These are phyloP conservation scores for Epizoanthus ramosus DNA, from an alignment of 92 coral and sea anemone genomes.

Conservation along the genomic window DNA sequence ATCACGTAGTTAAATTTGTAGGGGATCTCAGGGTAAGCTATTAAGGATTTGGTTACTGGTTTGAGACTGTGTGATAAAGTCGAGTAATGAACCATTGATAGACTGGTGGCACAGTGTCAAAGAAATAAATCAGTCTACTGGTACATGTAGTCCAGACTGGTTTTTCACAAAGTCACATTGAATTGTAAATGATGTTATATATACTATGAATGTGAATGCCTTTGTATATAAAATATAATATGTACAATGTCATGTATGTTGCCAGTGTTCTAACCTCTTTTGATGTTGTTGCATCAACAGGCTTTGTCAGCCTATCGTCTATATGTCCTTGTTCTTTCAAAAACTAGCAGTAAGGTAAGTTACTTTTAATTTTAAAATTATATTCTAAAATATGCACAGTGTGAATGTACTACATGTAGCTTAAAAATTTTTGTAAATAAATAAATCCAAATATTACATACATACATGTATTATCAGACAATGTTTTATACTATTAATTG, in stretches of 20 bases:
- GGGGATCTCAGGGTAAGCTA: neutral
- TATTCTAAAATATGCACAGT: neutral
- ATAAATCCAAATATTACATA: no score
- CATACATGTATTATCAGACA: no score
- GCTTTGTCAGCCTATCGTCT: conserved; percentile 76
- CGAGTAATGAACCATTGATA: neutral
- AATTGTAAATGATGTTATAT: neutral
- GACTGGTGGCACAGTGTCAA: neutral
- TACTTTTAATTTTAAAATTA: neutral
- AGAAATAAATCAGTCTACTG: neutral
- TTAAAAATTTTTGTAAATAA: no score
- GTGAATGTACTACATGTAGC: no score
- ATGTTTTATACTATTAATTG: no score
- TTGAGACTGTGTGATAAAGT: no score
- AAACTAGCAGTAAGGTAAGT: conserved; percentile 71
- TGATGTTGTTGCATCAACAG: conserved; percentile 25
- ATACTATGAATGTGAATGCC: no score
- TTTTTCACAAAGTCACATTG: neutral
- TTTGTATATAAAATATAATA: no score
- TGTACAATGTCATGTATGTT: neutral
- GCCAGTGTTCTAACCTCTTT: neutral
- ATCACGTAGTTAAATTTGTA: neutral
- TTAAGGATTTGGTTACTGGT: neutral
- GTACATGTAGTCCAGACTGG: neutral
- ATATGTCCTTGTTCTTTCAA: conserved; percentile 60